A percentile compares a stretch with the other conserved stretches of the same genome.
These are phyloP conservation scores for Artibeus lituratus DNA, from an alignment of 2,797 vertebrate species.

Conservation along the genomic window DNA sequence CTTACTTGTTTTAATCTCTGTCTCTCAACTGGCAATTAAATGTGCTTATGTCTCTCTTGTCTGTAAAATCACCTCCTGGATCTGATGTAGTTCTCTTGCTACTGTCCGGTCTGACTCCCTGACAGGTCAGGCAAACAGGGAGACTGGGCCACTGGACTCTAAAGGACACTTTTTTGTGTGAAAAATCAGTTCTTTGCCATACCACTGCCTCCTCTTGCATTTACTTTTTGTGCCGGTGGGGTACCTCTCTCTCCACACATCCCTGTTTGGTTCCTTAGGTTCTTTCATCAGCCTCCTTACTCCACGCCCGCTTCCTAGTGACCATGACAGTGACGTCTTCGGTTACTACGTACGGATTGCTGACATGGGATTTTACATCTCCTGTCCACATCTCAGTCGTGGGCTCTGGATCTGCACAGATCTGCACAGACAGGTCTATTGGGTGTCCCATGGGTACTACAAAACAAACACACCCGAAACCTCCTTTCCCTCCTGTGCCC, in stretches of 20 bases:
- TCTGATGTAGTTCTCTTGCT: background rate
- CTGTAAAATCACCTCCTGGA: background rate
- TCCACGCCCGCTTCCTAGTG: background rate
- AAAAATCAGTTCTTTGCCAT: background rate
- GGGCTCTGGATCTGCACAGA: background rate
- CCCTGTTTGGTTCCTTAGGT: background rate
- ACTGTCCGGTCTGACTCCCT: background rate
- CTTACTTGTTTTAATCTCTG: background rate
- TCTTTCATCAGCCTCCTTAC: background rate
- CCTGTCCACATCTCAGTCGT: accelerated
- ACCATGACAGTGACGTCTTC: background rate
- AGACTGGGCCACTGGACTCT: background rate
- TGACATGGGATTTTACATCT: background rate
- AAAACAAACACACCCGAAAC: background rate
- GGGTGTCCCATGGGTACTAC: background rate
- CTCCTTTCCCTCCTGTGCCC: background rate
- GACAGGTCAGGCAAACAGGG: background rate
- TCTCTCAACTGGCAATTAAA: background rate
- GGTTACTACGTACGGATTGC: background rate
- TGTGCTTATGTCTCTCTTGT: background rate
- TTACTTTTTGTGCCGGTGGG: too few species aligned
- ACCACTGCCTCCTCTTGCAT: background rate
- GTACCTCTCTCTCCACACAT: background rate
- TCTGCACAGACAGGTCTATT: background rate
- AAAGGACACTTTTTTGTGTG: background rate